Conservation (phyloP, 1,140 invertebrate species). For the Meteorus sp. region DNA sequence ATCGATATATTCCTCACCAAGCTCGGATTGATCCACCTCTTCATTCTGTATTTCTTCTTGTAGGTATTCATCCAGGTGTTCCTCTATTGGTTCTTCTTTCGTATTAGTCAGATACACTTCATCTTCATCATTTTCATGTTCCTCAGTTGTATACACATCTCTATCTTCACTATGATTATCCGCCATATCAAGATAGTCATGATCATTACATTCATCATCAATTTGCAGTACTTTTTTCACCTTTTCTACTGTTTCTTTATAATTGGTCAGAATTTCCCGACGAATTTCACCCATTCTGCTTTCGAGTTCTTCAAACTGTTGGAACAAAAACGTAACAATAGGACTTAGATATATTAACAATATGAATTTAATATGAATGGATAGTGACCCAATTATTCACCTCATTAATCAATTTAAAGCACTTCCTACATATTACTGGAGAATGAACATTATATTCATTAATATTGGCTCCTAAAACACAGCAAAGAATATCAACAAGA, state of each 20-base stretch:
- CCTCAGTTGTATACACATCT: slow-evolving; percentile 16
- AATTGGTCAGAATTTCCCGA: slow-evolving; percentile 51
- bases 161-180: slow-evolving; percentile 33
- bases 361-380: slow-evolving; percentile 5
- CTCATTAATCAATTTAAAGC: slow-evolving; percentile 64
- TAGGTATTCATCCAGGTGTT: slow-evolving; percentile 25
- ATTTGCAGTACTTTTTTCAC: slow-evolving; percentile 26
- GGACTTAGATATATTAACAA: too few species aligned
- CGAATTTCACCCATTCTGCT: slow-evolving; percentile 57
- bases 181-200: slow-evolving; percentile 52
- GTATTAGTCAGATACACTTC: neutral
- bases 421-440: slow-evolving; percentile 66
- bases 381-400: slow-evolving; percentile 31
- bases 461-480: slow-evolving; percentile 58
- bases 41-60: slow-evolving; percentile 11
- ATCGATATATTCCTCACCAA: slow-evolving; percentile 19
- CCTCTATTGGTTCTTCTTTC: slow-evolving; percentile 7
- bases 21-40: neutral
- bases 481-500: slow-evolving; percentile 55
- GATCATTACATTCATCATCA: slow-evolving; percentile 52
- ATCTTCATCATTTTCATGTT: slow-evolving; percentile 27
- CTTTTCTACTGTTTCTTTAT: slow-evolving; percentile 53
- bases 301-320: slow-evolving; percentile 66
- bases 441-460: slow-evolving; percentile 59
- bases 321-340: slow-evolving; percentile 26